Conservation (phyloP, 2,888 invertebrate species). For the Pogonocherus hispidulus region DNA sequence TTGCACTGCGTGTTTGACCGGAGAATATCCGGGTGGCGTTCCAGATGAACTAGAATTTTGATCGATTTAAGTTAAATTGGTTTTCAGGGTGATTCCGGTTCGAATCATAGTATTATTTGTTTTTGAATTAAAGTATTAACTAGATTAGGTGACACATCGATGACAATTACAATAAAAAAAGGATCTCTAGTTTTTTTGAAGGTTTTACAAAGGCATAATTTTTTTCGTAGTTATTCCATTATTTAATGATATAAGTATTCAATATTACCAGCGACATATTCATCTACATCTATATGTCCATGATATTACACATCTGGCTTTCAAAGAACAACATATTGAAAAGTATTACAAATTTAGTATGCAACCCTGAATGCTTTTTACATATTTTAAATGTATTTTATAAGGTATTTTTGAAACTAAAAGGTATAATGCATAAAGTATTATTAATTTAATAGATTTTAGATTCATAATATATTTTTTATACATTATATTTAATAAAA, state of each 20-base stretch:
- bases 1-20: constrained; percentile 96
- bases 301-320: no score
- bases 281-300: no score
- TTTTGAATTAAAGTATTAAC: background rate
- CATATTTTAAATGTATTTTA: background rate
- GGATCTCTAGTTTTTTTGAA: background rate
- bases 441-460: background rate
- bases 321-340: no score
- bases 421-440: background rate
- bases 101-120: background rate
- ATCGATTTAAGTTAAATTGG: background rate
- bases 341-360: no score
- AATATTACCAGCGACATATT: no score
- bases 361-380: background rate
- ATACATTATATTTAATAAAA: background rate
- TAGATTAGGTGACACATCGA: background rate
- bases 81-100: background rate
- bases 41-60: constrained; percentile 75
- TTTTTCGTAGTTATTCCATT: background rate
- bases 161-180: background rate
- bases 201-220: background rate
- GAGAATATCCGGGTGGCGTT: constrained; percentile 89
- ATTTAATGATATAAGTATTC: no score
- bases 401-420: background rate
- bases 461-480: background rate